Evolutionary conservation across 2,888 invertebrate genomes (phyloP), one percentile per base, ranked within the genome.

Genomic region (Uloborus plumipes): DNA sequence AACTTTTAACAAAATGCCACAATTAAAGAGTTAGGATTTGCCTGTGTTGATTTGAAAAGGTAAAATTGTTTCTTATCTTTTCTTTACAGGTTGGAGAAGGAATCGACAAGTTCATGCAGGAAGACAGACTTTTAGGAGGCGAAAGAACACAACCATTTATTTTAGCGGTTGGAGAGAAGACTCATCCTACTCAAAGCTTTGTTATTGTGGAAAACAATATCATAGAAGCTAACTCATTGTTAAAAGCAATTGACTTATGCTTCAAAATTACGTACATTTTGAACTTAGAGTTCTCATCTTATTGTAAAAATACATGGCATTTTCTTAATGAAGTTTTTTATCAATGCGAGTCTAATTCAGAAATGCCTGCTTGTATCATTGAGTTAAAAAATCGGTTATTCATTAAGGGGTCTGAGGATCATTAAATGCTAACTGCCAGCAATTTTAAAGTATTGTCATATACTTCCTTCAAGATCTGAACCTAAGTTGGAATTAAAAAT

Each of bases 291-390:
- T 64, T 64, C n/a, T 64, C 39, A 2, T 0, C 7, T n/a, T 64
- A 64, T 47, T 64, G 64, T 39, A 64, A 47, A 64, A 64, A 64
- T 64, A 26, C 26, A 16, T 64, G 39, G 64, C 47, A 64, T 14
- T 64, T 64, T 31, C 3, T 64, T 15, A 64, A 64, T 47, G 49
- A 16, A 31, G 9, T 64, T 2, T 31, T 64, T 31, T 47, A 64
- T 31, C 15, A 64, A 2, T 6, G 1, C 3, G 64, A 64, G 7
- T 31, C 15, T 39, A n/a, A 31, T 47, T 14, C 11, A 14, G 31
- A 22, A n/a, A 26, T 39, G 3, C 64, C 39, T 39, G 22, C 64
- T 3, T 64, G 64, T 18, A 64, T 64, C 9, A 3, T 64, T 3
- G 64, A 64, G 26, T 31, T 64, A 13, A 64, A 64, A n/a, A 64